Evolutionary conservation across 2,797 vertebrate species (phyloP), one percentile per base, ranked within the genome.

Genomic region (Phrynocephalus forsythii): DNA sequence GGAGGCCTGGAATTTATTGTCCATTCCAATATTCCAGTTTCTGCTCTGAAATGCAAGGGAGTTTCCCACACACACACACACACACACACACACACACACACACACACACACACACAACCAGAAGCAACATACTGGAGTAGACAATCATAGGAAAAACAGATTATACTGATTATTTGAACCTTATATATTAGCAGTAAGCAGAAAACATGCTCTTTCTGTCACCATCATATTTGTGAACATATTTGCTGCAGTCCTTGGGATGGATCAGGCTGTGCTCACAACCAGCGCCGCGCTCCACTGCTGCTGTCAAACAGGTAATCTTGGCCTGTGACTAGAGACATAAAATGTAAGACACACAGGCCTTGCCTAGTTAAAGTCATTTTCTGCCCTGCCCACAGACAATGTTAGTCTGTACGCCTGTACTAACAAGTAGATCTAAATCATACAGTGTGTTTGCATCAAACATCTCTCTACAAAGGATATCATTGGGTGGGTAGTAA

Each of bases 271-370:
- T 28, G 72, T 20, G 26, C 79, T 96, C 90, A 96, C 6, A 95
- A 48, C 95, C 95, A 96, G 72, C 88, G 86, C n/a, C 87, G 88
- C 44, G 95, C 91, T 86, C 95, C 95, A 0, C 90, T 95, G 72
- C 26, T 11, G 1, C 82, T 94, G 91, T 94, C 91, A 81, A 95
- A 95, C 69, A 96, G 91, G 91, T 95, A 95, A 22, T 95, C 93
- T 89, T 94, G 89, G 76, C 95, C 94, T 6, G 94, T 95, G 89
- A 94, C 95, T 96, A 78, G 33, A 86, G 60, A 86, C 5, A 85
- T 71, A 84, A 84, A 52, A 56, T 56, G 13, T 9, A 56, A 56
- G 52, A 1, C 2, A 13, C 52, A 56, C 0, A 10, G 52, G 52
- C 10, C 52, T 11, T 56, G 52, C 13, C 52, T 56, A 56, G 9